Base-by-base conservation (phyloP, 2,797 vertebrate species). In the Mormyrops attenuatus region DNA sequence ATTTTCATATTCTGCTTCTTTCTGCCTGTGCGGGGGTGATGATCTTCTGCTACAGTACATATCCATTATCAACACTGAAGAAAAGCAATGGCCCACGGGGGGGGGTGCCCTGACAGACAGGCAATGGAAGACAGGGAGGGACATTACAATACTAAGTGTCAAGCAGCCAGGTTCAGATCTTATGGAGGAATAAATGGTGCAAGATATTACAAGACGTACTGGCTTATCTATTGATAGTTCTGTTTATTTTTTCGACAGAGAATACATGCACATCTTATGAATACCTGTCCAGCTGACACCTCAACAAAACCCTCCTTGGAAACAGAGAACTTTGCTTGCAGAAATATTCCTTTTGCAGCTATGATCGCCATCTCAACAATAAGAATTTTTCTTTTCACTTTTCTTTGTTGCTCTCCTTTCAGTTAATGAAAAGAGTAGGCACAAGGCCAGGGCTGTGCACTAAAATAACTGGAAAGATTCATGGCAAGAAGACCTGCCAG, bases 1-100 rank as follows among this genome's bases (percentile, higher is more conserved):
- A 96, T 97, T 94, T 97, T 97, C 89, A 96, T 97, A 94, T 97
- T 96, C 92, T 97, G 96, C 92, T 97, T 98, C 91, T 96, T 97
- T 93, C 90, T 97, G 49, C 96, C 97, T 0, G 96, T 97, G 26
- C 26, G 88, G 90, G 94, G 55, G 95, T 97, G 92, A 97, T 96
- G 96, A 92, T 97, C 73, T 97, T 96, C 92, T 97, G 95, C 50
- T 97, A 97, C 4, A 63, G 49, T 97, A 97, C 4, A 63, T 96
- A 52, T 97, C 97, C 3, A 97, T 97, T 66, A 97, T 97, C 92
- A 97, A 97, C 90, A 97, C 96, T 0, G 90, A 98, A 98, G 92
- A 95, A 93, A 92, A 97, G 96, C 1, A 97, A 97, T 7, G 95
- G 94, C 96, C 0, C 94, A 95, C 0, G 93, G 95, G 8, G 26